Base-by-base conservation (phyloP, 2,888 invertebrate species). In the Altica lythri region DNA sequence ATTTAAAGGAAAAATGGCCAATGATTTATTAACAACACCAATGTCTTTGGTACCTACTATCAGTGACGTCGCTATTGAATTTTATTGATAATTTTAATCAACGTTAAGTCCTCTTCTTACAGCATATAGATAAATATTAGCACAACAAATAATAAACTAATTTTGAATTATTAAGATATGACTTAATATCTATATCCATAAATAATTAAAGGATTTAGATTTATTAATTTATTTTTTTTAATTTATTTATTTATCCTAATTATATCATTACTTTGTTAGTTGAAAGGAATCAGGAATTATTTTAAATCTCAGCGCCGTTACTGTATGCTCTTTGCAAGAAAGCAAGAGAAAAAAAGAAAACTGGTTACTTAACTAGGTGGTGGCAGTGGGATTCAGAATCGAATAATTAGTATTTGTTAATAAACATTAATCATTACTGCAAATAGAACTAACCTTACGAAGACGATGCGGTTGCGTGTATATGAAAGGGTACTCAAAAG, bases 331-430 rank as follows among this genome's bases (percentile, higher is more conserved):
- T 29, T n/a, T 29, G n/a, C n/a, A n/a, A 29, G 10, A 10, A 29
- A n/a, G 29, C 4, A 10, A 19, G 6, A 42, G 49, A 49, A 19
- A 30, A 30, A 53, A 48, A 40, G 10, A 40, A 22, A 40, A 22
- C 40, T 13, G 17, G 22, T 40, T 40, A 13, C 40, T 48, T 53
- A 48, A 53, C 42, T 53, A 53, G 53, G 48, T 53, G 43, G 53
- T 53, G 53, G 53, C 53, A 53, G 48, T 53, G 43, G 43, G 43
- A 48, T 48, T 53, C 42, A 48, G 40, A 53, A 48, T 53, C 42
- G 35, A 53, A 53, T 53, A 53, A 53, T 53, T 47, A 53, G 53
- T 48, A 48, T 53, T 53, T 53, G 53, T 53, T 53, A 53, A 53
- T 53, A 37, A 35, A 42, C 53, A 53, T 53, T 53, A 53, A 53